phyloP scores from a whole-genome alignment of 2,797 vertebrate species.

The Buceros bicornis region DNA sequence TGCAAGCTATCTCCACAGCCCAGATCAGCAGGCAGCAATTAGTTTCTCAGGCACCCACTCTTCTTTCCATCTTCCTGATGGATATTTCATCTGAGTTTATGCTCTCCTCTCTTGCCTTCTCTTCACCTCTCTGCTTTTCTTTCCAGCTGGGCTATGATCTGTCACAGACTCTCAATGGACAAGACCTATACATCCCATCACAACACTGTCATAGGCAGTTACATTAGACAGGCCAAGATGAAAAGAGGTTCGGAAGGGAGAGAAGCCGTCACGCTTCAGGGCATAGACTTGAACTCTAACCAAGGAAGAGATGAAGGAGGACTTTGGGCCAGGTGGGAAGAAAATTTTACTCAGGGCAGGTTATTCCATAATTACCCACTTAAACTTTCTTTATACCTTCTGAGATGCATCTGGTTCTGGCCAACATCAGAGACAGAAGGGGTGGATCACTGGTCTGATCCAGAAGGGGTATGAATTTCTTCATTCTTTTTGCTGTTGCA shows the following conservation, averaged over 20 bases:
- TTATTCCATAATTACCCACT: slow-evolving; percentile 61
- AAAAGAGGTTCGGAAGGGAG: slow-evolving; percentile 47
- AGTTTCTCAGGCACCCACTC: slow-evolving; percentile 41
- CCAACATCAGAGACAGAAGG: slow-evolving; percentile 56
- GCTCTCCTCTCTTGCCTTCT: slow-evolving; percentile 12
- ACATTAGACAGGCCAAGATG: slow-evolving; percentile 56
- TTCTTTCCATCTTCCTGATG: slow-evolving; percentile 62
- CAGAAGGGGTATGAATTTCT: slow-evolving; percentile 27
- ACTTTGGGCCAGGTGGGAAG: slow-evolving; percentile 40
- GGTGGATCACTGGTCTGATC: slow-evolving; percentile 19
- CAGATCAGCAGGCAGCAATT: slow-evolving; percentile 52
- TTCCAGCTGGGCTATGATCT: slow-evolving; percentile 56
- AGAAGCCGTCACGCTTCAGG: slow-evolving; percentile 53
- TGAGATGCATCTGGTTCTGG: slow-evolving; percentile 45
- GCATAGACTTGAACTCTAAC: slow-evolving; percentile 56
- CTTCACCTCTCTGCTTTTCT: slow-evolving; percentile 36
- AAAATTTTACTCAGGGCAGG: slow-evolving; percentile 34
- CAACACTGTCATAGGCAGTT: slow-evolving; percentile 50
- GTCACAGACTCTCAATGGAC: slow-evolving; percentile 60
- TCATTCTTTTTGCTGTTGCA: slow-evolving; percentile 1
- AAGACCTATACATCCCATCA: slow-evolving; percentile 65
- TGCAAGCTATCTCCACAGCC: slow-evolving; percentile 47
- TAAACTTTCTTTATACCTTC: slow-evolving; percentile 47
- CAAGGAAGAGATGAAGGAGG: slow-evolving; percentile 54
- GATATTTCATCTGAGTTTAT: slow-evolving; percentile 65